phyloP scores from a whole-genome alignment of 2,797 vertebrate species.

The Dendrocincla tyrannina region DNA sequence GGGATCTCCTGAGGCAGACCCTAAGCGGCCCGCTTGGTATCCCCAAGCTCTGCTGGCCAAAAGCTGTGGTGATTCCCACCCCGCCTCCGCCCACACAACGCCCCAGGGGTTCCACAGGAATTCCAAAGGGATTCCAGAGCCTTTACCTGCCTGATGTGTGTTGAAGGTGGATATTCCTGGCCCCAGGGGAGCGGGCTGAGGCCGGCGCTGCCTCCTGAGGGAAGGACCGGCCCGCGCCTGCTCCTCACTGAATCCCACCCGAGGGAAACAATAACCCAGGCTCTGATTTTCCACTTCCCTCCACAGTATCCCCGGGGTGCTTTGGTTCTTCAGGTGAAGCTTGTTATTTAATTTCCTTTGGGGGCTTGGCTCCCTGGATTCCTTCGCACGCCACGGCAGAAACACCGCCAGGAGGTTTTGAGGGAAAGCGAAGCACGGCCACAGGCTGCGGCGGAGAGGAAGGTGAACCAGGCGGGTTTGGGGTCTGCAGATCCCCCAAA shows the following conservation, averaged over 20 bases:
- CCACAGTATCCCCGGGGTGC: neutral
- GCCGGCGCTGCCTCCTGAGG: neutral
- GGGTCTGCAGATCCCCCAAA: neutral
- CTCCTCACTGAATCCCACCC: rapidly evolving
- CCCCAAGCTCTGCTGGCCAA: neutral
- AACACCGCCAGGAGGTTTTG: neutral
- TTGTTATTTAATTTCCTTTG: neutral
- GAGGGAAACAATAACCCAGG: rapidly evolving
- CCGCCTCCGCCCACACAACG: rapidly evolving
- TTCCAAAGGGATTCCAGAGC: rapidly evolving
- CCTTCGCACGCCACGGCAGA: neutral
- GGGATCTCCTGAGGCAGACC: no score
- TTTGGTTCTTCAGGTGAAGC: neutral
- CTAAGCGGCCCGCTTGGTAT: no score
- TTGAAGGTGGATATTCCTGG: rapidly evolving
- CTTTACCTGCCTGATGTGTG: rapidly evolving
- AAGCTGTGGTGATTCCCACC: neutral
- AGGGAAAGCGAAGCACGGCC: neutral
- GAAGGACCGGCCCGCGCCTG: rapidly evolving
- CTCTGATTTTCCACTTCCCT: neutral
- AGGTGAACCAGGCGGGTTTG: neutral
- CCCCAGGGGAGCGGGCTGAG: rapidly evolving
- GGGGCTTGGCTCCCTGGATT: neutral
- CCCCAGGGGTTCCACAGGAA: rapidly evolving
- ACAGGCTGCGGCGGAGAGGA: neutral